Percentiles rank a stretch among this genome's conserved stretches.
These are phyloP conservation scores for Ecliptopera silaceata DNA, from an alignment of 2,888 invertebrate genomes.

Conservation along the genomic window DNA sequence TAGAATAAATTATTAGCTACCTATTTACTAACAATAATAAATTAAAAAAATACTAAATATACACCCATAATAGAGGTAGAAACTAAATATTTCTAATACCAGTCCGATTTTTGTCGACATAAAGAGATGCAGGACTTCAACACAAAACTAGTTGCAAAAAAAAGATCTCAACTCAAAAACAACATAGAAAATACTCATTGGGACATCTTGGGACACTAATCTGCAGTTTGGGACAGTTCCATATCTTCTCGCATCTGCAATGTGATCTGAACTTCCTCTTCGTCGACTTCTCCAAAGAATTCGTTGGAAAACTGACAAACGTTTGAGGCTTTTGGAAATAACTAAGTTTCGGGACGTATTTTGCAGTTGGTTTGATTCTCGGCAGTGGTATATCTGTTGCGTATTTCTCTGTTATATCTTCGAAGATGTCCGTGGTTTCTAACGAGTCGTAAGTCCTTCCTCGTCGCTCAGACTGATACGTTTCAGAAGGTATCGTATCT, in stretches of 20 bases:
- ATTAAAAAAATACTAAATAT: no score
- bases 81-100: no score
- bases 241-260: conserved; percentile 76
- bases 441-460: conserved; percentile 36
- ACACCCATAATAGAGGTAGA: no score
- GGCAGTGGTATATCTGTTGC: conserved; percentile 38
- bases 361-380: conserved; percentile 37
- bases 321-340: conserved; percentile 52
- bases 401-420: conserved; percentile 43
- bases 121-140: no score
- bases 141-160: background rate
- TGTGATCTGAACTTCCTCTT: conserved; percentile 63
- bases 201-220: conserved; percentile 76
- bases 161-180: conserved; percentile 46
- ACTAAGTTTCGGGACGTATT: conserved; percentile 58
- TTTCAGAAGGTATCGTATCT: conserved; percentile 30
- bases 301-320: conserved; percentile 45
- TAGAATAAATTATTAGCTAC: no score
- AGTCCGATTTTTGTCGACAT: no score
- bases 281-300: conserved; percentile 54
- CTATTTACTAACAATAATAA: no score
- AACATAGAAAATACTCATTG: conserved; percentile 75
- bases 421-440: conserved; percentile 39
- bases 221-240: conserved; percentile 77
- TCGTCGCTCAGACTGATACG: conserved; percentile 25